phyloP scores from a whole-genome alignment of 2,888 invertebrate species.

The Halictus ligatus region DNA sequence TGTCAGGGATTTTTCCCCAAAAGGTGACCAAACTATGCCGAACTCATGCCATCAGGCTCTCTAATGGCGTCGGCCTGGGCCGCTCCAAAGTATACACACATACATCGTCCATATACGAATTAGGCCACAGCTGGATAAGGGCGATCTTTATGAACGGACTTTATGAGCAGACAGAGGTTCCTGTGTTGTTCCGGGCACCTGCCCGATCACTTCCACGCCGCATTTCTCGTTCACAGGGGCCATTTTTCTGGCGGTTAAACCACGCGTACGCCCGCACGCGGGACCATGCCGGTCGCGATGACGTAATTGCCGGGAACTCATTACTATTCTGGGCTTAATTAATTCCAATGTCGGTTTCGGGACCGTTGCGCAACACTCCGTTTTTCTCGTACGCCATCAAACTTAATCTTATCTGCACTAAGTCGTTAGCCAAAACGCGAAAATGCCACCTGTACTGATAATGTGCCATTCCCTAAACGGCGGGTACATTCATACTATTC shows the following conservation, averaged over 20 bases:
- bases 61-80: conserved; percentile 65
- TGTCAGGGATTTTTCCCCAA: not conserved
- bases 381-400: not conserved
- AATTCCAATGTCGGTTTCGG: not conserved
- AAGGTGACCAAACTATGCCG: not conserved
- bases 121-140: conserved; percentile 72
- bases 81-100: conserved; percentile 36
- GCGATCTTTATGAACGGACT: conserved; percentile 60
- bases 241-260: conserved; percentile 58
- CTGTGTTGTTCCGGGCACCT: conserved; percentile 62
- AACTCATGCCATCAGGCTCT: conserved; percentile 53
- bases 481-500: not conserved
- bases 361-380: not conserved
- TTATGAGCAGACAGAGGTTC: conserved; percentile 33
- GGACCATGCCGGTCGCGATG: not conserved
- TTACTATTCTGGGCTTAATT: not conserved
- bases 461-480: not conserved
- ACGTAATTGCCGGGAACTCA: not conserved
- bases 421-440: not conserved
- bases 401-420: not conserved
- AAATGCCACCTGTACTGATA: not conserved
- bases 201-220: conserved; percentile 44
- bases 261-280: not conserved
- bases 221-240: conserved; percentile 45
- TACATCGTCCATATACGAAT: conserved; percentile 63